phyloP scores from a whole-genome alignment of 2,113 vertebrate genomes.

The Genyomyrus donnyi region DNA sequence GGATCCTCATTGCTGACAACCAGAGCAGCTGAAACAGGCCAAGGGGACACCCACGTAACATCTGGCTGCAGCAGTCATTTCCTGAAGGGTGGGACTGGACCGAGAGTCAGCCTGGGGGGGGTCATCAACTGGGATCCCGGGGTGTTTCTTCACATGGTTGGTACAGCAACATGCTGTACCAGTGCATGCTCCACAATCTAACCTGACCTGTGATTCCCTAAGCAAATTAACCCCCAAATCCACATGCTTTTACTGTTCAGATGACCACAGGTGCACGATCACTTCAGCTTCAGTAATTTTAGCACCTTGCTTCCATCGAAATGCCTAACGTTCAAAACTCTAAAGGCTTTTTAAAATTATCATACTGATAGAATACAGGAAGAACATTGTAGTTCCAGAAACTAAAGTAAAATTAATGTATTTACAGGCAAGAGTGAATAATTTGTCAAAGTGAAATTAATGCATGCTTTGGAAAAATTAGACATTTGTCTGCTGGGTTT shows the following conservation, averaged over 20 bases:
- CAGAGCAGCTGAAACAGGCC: background rate
- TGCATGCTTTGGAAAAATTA: background rate
- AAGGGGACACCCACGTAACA: background rate
- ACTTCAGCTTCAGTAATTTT: background rate
- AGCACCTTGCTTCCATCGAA: background rate
- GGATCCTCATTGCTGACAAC: background rate
- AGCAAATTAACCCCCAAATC: background rate
- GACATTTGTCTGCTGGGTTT: background rate
- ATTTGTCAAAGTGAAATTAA: background rate
- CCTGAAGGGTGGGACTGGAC: background rate
- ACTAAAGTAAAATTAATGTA: background rate
- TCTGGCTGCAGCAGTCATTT: background rate
- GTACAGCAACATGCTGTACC: background rate
- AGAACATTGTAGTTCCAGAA: background rate
- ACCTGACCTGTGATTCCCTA: background rate
- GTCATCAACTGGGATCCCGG: background rate
- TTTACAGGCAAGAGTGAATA: background rate
- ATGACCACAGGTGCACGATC: background rate
- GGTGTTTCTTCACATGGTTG: background rate
- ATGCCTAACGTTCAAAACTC: background rate
- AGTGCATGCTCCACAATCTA: background rate
- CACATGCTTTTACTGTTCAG: background rate
- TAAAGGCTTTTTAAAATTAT: background rate
- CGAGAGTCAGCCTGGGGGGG: too few species aligned
- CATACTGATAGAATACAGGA: background rate